Percentiles rank a stretch among this genome's conserved stretches.
phyloP scores from a whole-genome alignment of 2,888 invertebrate genomes.

The Diabrotica balteata region DNA sequence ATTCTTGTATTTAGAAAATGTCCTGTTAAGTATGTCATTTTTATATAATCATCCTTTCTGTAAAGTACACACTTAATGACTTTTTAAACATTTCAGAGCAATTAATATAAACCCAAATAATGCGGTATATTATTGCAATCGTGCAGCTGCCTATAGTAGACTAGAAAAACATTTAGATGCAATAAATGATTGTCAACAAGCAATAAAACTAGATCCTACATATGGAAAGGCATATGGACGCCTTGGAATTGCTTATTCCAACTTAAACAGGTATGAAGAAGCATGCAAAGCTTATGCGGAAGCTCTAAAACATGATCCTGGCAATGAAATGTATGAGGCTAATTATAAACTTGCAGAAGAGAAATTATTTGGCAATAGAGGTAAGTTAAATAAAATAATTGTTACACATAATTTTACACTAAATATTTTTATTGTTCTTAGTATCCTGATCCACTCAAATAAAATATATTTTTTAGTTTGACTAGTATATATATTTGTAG shows the following conservation, averaged over 20 bases:
- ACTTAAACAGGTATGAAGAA: conserved; percentile 80
- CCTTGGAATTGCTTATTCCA: conserved; percentile 87
- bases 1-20: too few species aligned
- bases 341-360: conserved; percentile 87
- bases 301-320: conserved; percentile 90
- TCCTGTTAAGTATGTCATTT: too few species aligned
- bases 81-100: conserved; percentile 68
- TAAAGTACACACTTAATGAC: background rate
- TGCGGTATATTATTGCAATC: conserved; percentile 95
- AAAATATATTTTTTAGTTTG: too few species aligned
- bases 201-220: conserved; percentile 85
- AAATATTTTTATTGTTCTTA: too few species aligned
- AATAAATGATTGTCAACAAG: conserved; percentile 89
- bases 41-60: background rate
- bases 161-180: conserved; percentile 83
- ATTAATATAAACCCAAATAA: conserved; percentile 87
- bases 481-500: too few species aligned
- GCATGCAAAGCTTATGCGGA: conserved; percentile 87
- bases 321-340: conserved; percentile 87
- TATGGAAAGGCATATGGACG: conserved; percentile 97
- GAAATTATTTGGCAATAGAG: conserved; percentile 42
- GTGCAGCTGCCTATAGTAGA: conserved; percentile 95
- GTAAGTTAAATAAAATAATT: too few species aligned
- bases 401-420: too few species aligned
- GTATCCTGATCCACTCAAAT: too few species aligned